phyloP scores from a whole-genome alignment of 2,888 invertebrate species.

The Amphipyra tragopoginis region DNA sequence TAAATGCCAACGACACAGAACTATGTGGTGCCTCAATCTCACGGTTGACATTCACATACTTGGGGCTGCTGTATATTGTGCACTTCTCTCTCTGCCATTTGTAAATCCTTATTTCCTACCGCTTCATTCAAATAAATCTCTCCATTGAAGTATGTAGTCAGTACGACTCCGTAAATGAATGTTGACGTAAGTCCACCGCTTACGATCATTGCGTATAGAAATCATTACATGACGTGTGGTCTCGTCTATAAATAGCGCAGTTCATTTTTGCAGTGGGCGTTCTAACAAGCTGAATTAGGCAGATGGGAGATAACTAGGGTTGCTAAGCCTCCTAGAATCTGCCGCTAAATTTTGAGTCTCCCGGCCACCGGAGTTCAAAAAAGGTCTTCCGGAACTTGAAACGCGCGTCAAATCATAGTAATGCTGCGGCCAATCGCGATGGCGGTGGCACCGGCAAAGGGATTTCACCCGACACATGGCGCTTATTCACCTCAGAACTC shows the following conservation, averaged over 20 bases:
- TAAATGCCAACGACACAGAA: too few relatives aligned
- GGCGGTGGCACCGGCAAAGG: too few relatives aligned
- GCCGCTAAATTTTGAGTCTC: too few relatives aligned
- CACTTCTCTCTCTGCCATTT: neutral
- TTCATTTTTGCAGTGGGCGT: slow-evolving; percentile 1
- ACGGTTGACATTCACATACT: neutral
- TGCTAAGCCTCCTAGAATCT: too few relatives aligned
- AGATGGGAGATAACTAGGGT: neutral
- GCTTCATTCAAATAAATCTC: neutral
- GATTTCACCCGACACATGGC: too few relatives aligned
- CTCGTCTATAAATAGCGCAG: neutral
- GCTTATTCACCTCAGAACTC: too few relatives aligned
- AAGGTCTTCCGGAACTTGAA: too few relatives aligned
- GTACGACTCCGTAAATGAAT: neutral
- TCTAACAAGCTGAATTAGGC: slow-evolving; percentile 9
- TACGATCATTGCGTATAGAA: neutral
- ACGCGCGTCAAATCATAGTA: too few relatives aligned
- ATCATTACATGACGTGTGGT: neutral
- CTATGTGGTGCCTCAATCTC: too few relatives aligned
- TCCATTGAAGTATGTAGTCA: neutral
- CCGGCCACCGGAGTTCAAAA: too few relatives aligned
- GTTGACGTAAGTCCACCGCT: neutral
- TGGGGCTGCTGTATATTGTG: neutral
- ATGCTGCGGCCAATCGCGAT: too few relatives aligned
- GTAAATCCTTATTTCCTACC: neutral